These are phyloP conservation scores for Lethenteron reissneri DNA, from an alignment of 2,113 vertebrate genomes.

Conservation along the genomic window DNA sequence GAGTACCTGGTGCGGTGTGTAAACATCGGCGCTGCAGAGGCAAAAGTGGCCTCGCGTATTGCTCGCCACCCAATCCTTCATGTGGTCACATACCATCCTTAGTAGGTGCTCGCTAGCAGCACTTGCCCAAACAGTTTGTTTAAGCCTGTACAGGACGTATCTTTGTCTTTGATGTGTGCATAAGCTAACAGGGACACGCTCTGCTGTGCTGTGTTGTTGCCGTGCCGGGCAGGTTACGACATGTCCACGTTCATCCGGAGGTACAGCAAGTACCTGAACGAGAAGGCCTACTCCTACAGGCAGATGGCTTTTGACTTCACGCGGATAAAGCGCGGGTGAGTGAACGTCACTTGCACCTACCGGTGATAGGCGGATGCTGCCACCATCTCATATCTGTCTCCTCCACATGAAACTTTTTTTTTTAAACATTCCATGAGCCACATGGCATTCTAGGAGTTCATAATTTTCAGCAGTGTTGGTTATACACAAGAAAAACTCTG, in stretches of 20 bases:
- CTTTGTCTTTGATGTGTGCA: constrained; percentile 5
- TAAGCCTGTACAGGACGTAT: background rate
- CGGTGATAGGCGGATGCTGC: background rate
- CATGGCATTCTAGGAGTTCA: too few species aligned
- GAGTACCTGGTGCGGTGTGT: too few species aligned
- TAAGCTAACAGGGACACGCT: constrained; percentile 6
- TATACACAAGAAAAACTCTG: too few species aligned
- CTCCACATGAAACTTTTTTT: background rate
- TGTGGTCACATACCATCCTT: background rate
- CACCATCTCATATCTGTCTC: too few species aligned
- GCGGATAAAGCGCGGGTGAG: constrained; percentile 84
- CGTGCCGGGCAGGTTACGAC: constrained; percentile 37
- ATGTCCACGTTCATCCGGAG: constrained; percentile 86
- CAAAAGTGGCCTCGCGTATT: too few species aligned
- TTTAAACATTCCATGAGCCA: too few species aligned
- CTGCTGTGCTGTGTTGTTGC: background rate
- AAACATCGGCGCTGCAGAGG: too few species aligned
- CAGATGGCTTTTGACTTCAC: constrained; percentile 76
- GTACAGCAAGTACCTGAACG: constrained; percentile 83
- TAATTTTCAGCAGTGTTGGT: too few species aligned
- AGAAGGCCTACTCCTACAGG: constrained; percentile 78
- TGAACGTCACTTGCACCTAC: background rate
- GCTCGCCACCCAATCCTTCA: background rate
- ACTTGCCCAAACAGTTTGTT: background rate
- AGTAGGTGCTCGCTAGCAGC: background rate